A percentile compares a stretch with the other conserved stretches of the same genome.
phyloP scores from a whole-genome alignment of 2,888 invertebrate species.

The Pammene fasciana region DNA sequence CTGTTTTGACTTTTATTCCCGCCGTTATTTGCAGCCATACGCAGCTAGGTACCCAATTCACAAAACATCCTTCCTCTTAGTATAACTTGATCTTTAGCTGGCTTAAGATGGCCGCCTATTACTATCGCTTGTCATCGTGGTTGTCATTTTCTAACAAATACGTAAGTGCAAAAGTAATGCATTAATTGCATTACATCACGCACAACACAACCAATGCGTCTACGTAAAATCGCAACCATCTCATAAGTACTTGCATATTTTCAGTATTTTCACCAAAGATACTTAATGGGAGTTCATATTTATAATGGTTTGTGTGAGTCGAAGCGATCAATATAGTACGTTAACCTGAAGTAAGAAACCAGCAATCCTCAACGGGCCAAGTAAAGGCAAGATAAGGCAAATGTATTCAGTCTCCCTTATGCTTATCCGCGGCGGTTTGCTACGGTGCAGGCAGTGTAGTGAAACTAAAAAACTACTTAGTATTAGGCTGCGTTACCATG shows the following conservation, averaged over 20 bases:
- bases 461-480: background rate
- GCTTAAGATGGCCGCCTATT: too few species aligned
- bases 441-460: background rate
- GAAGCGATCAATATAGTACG: background rate
- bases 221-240: too few species aligned
- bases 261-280: background rate
- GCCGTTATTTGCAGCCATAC: conserved; percentile 11
- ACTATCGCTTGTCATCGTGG: too few species aligned
- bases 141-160: too few species aligned
- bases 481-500: background rate
- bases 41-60: background rate
- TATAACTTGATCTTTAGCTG: too few species aligned
- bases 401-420: conserved; percentile 14
- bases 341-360: background rate
- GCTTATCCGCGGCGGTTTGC: background rate
- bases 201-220: too few species aligned
- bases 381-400: conserved; percentile 15
- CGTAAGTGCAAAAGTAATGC: too few species aligned
- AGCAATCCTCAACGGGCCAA: conserved; percentile 20
- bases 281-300: background rate
- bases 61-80: background rate
- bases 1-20: conserved; percentile 21
- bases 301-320: background rate
- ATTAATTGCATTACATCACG: background rate
- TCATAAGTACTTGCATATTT: too few species aligned